Evolutionary conservation across 2,797 vertebrate species (phyloP), one percentile per base, ranked within the genome.

Genomic region (Ptychadena robeensis): DNA sequence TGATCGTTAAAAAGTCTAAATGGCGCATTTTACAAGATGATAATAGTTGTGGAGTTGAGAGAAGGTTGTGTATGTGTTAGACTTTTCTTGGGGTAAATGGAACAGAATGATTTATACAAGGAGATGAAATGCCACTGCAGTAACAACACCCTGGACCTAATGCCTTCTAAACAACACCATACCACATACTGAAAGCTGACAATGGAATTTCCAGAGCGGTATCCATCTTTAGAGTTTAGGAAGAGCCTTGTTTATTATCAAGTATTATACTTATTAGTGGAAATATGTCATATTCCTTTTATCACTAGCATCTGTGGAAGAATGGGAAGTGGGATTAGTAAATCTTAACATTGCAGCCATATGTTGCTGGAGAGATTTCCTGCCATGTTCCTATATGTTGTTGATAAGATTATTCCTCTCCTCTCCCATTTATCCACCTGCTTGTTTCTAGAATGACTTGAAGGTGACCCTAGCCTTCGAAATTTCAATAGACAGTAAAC

Each of bases 381-480:
- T 66, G 37, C 66, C 44, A 77, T 66, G 6, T 27, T 40, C 22
- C 32, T 44, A 0, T 67, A 32, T 67, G 9, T 18, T 31, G 11
- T 35, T 32, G 44, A 66, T 65, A 67, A 77, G 12, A 25, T 32
- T 25, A 77, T 53, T 53, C 0, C 18, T 65, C 53, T 67, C 40
- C 63, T 32, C 27, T 48, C 40, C 22, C 18, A 25, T 48, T n/a
- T 74, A 74, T 34, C 79, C n/a, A 73, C n/a, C 35, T 30, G 40
- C 31, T 67, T 74, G 34, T 80, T 79, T 79, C 79, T 61, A 73
- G 30, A 11, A 34, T 28, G 38, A 18, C 31, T n/a, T 53, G 32
- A 53, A 74, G 34, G 59, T 53, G 59, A 65, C 7, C n/a, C 34
- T 81, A 71, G 67, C 79, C 79, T 81, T 81, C 66, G 1, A 44